Evolutionary conservation across 2,888 invertebrate genomes (phyloP), one percentile per base, ranked within the genome.

Genomic region (Gymnosoma rotundatum): DNA sequence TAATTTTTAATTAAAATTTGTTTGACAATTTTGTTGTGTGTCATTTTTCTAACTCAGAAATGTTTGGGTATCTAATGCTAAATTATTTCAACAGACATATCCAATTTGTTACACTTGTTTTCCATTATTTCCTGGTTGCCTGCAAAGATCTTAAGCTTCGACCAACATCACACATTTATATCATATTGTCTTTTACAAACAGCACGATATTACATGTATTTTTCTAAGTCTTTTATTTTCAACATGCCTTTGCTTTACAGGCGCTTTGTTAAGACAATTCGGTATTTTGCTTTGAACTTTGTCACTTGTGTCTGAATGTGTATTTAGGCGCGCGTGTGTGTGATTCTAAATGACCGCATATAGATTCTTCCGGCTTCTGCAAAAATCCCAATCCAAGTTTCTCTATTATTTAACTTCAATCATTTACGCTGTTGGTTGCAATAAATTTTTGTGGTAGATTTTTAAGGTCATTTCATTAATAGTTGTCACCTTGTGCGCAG

Each of bases 1-100:
- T 88, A 90, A 90, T 91, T 69, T 82, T 89, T 86, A 86, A 90
- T 90, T 81, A 89, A 88, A 88, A 88, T 89, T 88, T 88, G 5
- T 83, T 86, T 86, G 86, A 86, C 87, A 87, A 86, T 48, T 48
- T 16, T 48, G 7, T 52, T 48, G 42, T n/a, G 16, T 48, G 45
- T 48, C 12, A 45, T 45, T 12, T 4, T 45, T 12, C 4, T 14
- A 48, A 48, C 14, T 48, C 6, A 6, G 16, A 14, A 48, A 56
- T 48, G 18, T 48, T 25, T 50, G 20, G 9, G 8, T 38, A 6
- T 42, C 18, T 56, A 56, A 75, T 69, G 50, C 63, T 63, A 50
- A 48, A 69, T 32, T 74, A 32, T 75, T 56, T 36, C 4, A 42
- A 58, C 58, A 73, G 70, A 83, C 20, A 67, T 66, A 60, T 78